Conservation (phyloP, 1,140 invertebrate genomes). For the Drosophila pachea region DNA sequence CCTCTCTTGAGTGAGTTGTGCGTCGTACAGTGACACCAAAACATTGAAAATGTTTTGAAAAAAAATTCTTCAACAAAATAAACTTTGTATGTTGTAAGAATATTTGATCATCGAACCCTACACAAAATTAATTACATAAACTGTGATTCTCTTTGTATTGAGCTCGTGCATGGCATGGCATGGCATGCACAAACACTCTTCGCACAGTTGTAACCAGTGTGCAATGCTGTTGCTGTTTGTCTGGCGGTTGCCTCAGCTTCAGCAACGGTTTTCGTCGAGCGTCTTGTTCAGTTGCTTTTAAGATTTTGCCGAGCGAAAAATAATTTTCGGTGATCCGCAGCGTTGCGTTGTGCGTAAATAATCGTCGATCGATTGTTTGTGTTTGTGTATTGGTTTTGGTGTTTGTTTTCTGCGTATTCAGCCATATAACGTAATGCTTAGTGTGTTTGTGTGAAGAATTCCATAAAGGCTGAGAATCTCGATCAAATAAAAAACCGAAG, state of each 20-base stretch:
- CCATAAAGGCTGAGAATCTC: conserved; percentile 52
- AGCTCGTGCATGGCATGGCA: background rate
- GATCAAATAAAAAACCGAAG: conserved; percentile 27
- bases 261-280: conserved; percentile 53
- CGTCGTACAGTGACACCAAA: conserved; percentile 14
- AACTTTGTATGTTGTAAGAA: background rate
- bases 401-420: conserved; percentile 21
- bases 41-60: background rate
- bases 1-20: conserved; percentile 49
- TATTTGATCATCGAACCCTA: too few relatives aligned
- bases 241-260: conserved; percentile 51
- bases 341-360: conserved; percentile 46
- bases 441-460: conserved; percentile 39
- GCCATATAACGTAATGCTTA: conserved; percentile 28
- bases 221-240: conserved; percentile 46
- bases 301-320: conserved; percentile 78
- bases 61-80: background rate
- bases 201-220: conserved; percentile 31
- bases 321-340: conserved; percentile 48
- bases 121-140: too few relatives aligned
- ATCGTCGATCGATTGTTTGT: conserved; percentile 44
- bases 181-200: background rate
- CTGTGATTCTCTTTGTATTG: background rate
- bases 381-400: conserved; percentile 20
- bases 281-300: conserved; percentile 76